Conservation (phyloP, 2,113 vertebrate genomes). For the Melanocharis versteri region DNA sequence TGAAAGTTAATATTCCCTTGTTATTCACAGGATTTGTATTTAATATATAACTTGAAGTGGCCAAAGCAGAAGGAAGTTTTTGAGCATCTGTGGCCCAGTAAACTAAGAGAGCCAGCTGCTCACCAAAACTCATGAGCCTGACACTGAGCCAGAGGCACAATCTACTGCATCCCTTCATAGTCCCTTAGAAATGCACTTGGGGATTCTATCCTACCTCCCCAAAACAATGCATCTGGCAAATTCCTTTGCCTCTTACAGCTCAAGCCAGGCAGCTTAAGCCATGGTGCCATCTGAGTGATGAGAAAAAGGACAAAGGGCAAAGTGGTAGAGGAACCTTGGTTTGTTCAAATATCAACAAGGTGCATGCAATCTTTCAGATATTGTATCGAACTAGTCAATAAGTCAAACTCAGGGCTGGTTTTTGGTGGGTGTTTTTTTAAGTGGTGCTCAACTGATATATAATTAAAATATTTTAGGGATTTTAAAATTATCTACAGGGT, state of each 20-base stretch:
- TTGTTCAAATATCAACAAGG: background rate
- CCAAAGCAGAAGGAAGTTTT: background rate
- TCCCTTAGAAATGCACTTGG: fast-evolving
- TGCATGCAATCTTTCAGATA: background rate
- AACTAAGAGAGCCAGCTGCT: background rate
- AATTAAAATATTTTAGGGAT: background rate
- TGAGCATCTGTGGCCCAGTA: background rate
- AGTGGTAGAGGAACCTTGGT: background rate
- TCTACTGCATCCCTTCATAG: background rate
- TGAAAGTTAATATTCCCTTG: background rate
- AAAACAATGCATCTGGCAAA: background rate
- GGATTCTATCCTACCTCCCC: background rate
- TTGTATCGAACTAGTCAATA: background rate
- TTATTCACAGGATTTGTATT: background rate
- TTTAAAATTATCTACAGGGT: background rate
- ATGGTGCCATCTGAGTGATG: background rate
- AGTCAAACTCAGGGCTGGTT: background rate
- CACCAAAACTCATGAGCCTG: background rate
- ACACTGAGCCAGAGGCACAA: background rate
- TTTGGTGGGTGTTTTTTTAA: background rate
- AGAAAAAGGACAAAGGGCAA: background rate
- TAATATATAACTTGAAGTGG: background rate
- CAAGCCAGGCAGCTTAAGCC: background rate
- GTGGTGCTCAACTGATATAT: background rate
- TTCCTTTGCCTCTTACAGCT: background rate